These are phyloP conservation scores for Sminthurinus aureus DNA, from an alignment of 2,888 invertebrate species.

Conservation along the genomic window DNA sequence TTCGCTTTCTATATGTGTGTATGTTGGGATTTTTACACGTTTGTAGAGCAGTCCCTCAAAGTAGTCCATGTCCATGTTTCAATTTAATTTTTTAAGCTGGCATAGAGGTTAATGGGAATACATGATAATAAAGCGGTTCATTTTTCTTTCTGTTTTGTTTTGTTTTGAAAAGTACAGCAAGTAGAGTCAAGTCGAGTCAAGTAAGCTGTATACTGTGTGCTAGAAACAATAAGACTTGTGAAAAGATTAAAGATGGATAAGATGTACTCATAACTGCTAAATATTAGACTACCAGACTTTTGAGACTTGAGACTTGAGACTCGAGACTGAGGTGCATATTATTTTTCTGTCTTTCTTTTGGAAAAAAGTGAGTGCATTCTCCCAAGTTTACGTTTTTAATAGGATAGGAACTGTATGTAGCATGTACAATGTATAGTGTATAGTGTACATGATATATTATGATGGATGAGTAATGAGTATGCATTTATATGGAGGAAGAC, in stretches of 20 bases:
- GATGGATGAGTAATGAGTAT: neutral
- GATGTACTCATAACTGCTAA: no score
- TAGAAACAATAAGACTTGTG: neutral
- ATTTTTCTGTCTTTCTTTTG: no score
- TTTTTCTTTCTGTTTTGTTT: neutral
- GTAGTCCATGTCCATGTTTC: conserved; percentile 1
- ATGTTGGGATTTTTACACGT: no score
- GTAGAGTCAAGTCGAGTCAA: neutral
- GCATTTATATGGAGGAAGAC: neutral
- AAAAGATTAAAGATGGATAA: neutral
- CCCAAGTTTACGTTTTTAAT: neutral
- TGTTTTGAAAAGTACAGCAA: neutral
- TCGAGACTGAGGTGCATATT: no score
- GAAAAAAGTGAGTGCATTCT: no score
- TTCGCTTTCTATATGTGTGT: no score
- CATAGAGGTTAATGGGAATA: neutral
- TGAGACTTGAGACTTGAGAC: no score
- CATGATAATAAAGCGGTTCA: neutral
- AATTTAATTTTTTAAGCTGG: neutral
- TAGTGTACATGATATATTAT: no score
- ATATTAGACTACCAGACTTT: no score
- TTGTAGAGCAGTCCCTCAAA: neutral
- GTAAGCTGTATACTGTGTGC: no score
- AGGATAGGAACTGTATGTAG: neutral
- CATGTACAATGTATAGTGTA: neutral